A percentile compares a stretch with the other conserved stretches of the same genome.
phyloP scores from a whole-genome alignment of 2,113 vertebrate species.

The Tupaia tana region DNA sequence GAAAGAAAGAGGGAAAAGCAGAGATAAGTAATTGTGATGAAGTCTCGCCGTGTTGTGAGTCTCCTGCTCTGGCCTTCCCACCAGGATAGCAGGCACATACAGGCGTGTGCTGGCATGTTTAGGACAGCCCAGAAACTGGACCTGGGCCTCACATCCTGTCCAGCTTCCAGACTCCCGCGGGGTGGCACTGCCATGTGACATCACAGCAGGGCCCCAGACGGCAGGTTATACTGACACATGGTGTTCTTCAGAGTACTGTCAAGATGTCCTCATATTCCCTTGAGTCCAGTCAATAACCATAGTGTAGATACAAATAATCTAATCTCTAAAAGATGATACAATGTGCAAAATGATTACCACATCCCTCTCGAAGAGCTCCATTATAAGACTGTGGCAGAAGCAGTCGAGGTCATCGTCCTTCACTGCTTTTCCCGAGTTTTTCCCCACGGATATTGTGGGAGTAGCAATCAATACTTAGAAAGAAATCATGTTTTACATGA shows the following conservation, averaged over 20 bases:
- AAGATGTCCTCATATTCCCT: background rate
- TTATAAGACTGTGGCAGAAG: background rate
- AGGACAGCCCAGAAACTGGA: too few relatives aligned
- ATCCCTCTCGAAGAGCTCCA: background rate
- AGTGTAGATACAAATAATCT: background rate
- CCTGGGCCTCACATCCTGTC: too few relatives aligned
- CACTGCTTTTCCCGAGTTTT: background rate
- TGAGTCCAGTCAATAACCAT: background rate
- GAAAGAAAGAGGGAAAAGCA: too few relatives aligned
- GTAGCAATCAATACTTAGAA: background rate
- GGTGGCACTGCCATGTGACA: too few relatives aligned
- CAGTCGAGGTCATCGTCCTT: background rate
- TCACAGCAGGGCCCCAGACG: too few relatives aligned
- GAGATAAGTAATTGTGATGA: too few relatives aligned
- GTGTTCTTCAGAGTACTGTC: background rate
- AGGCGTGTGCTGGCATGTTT: too few relatives aligned
- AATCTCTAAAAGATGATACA: background rate
- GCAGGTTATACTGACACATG: background rate
- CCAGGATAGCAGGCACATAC: too few relatives aligned
- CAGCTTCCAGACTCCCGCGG: too few relatives aligned
- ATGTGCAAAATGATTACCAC: background rate
- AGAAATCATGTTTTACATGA: background rate
- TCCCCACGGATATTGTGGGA: background rate
- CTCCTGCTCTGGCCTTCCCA: too few relatives aligned
- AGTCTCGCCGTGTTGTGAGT: too few relatives aligned